Evolutionary conservation across 2,797 vertebrate species (phyloP), one percentile per base, ranked within the genome.

Genomic region (Enoplosus armatus): DNA sequence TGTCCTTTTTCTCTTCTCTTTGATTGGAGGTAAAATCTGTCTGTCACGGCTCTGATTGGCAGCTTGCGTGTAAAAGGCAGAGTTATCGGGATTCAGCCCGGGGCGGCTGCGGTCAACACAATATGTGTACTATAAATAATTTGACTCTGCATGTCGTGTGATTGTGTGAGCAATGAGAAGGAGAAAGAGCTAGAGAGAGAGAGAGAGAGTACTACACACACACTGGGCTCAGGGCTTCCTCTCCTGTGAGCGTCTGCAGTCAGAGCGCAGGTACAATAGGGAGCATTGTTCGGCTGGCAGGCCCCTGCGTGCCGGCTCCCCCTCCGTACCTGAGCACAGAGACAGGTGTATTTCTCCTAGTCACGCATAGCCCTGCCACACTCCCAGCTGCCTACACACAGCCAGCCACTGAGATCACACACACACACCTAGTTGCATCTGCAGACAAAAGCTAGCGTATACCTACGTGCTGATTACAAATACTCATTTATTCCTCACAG

Each of bases 291-390:
- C 92, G 63, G 67, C 47, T 89, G 94, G 93, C 97, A 97, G 95
- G 97, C 94, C 96, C 87, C 93, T 95, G 96, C 97, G 92, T 97
- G 97, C 86, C 85, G 87, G 86, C 90, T 88, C 92, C 92, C 94
- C 94, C 93, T 93, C 93, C 94, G 91, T 95, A 96, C 96, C 95
- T 96, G 95, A 92, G 80, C 93, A 91, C 92, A 81, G 94, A 96
- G 96, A 97, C 97, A 98, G 97, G 97, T 98, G 97, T 95, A 97
- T 95, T 94, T 93, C 95, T 92, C 88, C 94, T 95, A 94, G 92
- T 96, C 95, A 96, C 95, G 96, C 95, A 94, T 77, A 93, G 94
- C 94, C 90, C 89, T 84, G 91, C 91, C 93, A 92, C 89, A 85
- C 90, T 94, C 91, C 93, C 93, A 92, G 91, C 91, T 91, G 88